Conservation (phyloP, 2,113 vertebrate genomes). For the Gracilinanus agilis region DNA sequence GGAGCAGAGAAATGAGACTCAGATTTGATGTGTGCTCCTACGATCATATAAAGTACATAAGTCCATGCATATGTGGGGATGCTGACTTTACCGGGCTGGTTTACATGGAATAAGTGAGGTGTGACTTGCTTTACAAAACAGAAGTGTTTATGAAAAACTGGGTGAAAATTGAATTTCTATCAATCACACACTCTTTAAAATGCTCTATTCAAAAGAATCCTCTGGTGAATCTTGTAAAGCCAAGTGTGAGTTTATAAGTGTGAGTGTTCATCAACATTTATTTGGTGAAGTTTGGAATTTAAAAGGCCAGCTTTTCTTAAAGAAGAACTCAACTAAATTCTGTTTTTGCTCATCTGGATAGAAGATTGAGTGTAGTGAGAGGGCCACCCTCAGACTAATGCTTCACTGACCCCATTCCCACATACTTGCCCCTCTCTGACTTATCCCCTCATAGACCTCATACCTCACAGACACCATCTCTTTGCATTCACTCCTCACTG, state of each 20-base stretch:
- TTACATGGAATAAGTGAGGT: background rate
- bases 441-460: background rate
- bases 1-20: background rate
- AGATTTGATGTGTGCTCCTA: background rate
- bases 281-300: background rate
- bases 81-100: background rate
- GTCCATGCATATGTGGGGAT: background rate
- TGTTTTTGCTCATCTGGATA: background rate
- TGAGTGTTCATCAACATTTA: background rate
- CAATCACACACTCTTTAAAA: background rate
- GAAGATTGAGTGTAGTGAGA: background rate
- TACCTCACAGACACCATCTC: background rate
- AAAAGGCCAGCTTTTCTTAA: background rate
- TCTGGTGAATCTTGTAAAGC: background rate
- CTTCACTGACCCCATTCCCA: background rate
- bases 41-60: background rate
- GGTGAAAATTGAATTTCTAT: background rate
- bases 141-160: background rate
- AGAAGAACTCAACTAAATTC: background rate
- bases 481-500: background rate
- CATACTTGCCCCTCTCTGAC: background rate
- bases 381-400: background rate
- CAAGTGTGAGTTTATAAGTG: background rate
- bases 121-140: background rate
- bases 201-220: background rate